These are phyloP conservation scores for Cremastinae sp. DNA, from an alignment of 2,888 invertebrate genomes.

Conservation along the genomic window DNA sequence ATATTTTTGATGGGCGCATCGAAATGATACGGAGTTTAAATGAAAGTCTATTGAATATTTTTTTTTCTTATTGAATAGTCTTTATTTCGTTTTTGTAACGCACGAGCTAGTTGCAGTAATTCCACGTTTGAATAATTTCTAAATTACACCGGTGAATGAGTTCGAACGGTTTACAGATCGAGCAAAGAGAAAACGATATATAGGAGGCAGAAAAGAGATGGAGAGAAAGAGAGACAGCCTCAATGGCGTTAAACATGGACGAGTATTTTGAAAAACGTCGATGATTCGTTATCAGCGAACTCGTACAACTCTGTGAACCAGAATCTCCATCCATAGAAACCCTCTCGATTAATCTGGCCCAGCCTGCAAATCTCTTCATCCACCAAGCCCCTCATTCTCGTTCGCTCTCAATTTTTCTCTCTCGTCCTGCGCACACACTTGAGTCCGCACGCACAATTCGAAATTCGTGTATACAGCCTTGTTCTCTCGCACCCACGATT, in stretches of 20 bases:
- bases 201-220: no score
- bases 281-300: constrained; percentile 69
- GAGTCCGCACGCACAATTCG: constrained; percentile 19
- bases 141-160: constrained; percentile 11
- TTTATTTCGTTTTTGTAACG: background rate
- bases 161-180: background rate
- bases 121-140: constrained; percentile 12
- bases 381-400: constrained; percentile 29
- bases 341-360: constrained; percentile 61
- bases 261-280: constrained; percentile 69
- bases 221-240: constrained; percentile 10
- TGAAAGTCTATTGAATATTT: no score
- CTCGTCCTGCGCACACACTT: background rate
- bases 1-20: no score
- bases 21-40: no score
- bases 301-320: constrained; percentile 43
- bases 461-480: background rate
- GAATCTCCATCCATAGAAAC: constrained; percentile 36
- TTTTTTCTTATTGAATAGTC: no score
- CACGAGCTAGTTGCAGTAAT: background rate
- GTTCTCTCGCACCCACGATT: constrained; percentile 7
- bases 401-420: no score
- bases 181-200: no score
- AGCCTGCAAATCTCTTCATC: constrained; percentile 32
- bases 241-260: no score